Evolutionary conservation across 1,140 invertebrate genomes (phyloP).

Genomic region (Drosophila pruinosa): DNA sequence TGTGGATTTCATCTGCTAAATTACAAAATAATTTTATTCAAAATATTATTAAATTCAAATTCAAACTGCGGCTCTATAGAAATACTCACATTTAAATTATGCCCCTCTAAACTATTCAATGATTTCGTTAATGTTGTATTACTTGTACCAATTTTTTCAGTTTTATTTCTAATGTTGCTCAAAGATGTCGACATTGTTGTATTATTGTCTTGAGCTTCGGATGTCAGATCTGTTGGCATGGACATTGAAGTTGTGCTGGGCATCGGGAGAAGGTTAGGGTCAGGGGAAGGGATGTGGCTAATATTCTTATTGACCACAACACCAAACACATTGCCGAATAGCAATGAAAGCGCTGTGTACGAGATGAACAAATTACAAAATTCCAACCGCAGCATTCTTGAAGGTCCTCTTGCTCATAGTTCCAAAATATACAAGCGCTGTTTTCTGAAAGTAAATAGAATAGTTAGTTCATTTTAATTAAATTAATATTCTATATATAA

Average conservation of each 20-base stretch:
- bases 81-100: background rate
- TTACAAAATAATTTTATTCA: background rate
- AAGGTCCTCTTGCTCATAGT: background rate
- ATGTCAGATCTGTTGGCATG: background rate
- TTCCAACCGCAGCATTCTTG: constrained; percentile 20
- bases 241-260: background rate
- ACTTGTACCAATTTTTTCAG: background rate
- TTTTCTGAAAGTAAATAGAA: constrained; percentile 8
- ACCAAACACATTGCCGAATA: background rate
- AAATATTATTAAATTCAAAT: too few species aligned
- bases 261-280: background rate
- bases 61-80: too few species aligned
- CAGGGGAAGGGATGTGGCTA: background rate
- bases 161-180: background rate
- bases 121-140: background rate
- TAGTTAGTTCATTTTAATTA: too few species aligned
- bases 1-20: background rate
- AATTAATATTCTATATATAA: background rate
- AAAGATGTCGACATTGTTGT: background rate
- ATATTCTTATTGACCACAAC: background rate
- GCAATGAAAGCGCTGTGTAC: background rate
- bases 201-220: background rate
- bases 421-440: background rate
- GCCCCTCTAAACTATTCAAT: background rate
- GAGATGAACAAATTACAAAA: constrained; percentile 6